Evolutionary conservation across 2,888 invertebrate species (phyloP).

Genomic region (Sphinx pinastri): DNA sequence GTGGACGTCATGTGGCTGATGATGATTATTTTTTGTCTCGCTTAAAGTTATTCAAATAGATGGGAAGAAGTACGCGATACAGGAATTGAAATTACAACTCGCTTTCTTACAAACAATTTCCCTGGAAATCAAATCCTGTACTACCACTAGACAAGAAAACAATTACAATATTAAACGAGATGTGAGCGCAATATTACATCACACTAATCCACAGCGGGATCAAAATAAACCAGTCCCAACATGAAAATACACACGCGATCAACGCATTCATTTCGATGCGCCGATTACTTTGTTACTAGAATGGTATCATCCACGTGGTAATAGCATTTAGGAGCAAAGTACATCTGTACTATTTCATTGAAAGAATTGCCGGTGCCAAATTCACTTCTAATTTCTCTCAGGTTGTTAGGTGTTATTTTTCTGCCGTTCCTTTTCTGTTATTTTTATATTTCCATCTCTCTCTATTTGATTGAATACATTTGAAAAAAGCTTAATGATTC

Average conservation of each 20-base stretch:
- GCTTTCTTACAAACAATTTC: too few relatives aligned
- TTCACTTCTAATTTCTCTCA: too few relatives aligned
- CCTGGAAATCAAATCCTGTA: too few relatives aligned
- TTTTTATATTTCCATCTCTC: neutral
- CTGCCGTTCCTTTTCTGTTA: neutral
- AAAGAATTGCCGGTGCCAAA: neutral
- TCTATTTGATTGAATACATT: too few relatives aligned
- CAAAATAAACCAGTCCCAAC: slow-evolving; percentile 14
- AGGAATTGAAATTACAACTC: too few relatives aligned
- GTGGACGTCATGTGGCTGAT: too few relatives aligned
- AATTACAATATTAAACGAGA: neutral
- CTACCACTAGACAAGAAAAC: too few relatives aligned
- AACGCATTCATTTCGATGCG: slow-evolving; percentile 2
- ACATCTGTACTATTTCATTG: neutral
- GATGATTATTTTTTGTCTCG: too few relatives aligned
- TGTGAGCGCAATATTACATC: slow-evolving; percentile 9
- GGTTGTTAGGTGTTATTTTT: neutral
- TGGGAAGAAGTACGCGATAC: too few relatives aligned
- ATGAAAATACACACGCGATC: slow-evolving; percentile 19
- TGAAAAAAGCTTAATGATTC: too few relatives aligned
- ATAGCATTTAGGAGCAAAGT: neutral
- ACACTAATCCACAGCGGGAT: slow-evolving; percentile 15
- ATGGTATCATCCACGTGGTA: neutral
- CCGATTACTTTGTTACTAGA: neutral
- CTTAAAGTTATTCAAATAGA: too few relatives aligned